Evolutionary conservation across 2,888 invertebrate genomes (phyloP).

Genomic region (Tetranychus piercei): DNA sequence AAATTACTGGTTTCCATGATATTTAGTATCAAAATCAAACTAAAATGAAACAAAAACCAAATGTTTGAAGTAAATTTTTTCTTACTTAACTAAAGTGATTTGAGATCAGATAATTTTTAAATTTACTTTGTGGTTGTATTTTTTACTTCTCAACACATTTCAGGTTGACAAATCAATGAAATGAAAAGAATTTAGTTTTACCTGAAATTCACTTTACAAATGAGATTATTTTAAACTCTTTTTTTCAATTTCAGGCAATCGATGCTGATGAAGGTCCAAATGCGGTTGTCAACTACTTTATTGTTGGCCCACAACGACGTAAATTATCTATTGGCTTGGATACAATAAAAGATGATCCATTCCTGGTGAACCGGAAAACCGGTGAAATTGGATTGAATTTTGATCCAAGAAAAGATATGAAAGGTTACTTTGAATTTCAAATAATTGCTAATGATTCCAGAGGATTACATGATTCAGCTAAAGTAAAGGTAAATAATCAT

Average conservation of each 20-base stretch:
- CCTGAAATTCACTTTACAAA: too few relatives aligned
- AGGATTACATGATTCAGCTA: slow-evolving; percentile 58
- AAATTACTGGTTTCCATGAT: background rate
- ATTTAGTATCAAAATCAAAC: too few relatives aligned
- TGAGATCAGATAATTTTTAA: background rate
- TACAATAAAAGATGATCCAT: slow-evolving; percentile 56
- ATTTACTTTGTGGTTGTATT: too few relatives aligned
- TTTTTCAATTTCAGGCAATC: slow-evolving; percentile 27
- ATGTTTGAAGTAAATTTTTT: too few relatives aligned
- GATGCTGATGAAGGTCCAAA: slow-evolving; percentile 33
- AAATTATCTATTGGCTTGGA: slow-evolving; percentile 47
- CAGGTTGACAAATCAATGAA: too few relatives aligned
- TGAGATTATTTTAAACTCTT: too few relatives aligned
- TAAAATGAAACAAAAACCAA: too few relatives aligned
- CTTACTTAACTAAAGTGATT: background rate
- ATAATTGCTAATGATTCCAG: slow-evolving; percentile 67
- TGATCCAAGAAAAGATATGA: slow-evolving; percentile 88
- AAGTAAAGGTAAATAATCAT: slow-evolving; percentile 44
- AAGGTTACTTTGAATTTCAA: slow-evolving; percentile 84
- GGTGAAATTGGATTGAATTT: slow-evolving; percentile 73
- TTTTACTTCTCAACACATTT: too few relatives aligned
- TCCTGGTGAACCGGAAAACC: slow-evolving; percentile 58
- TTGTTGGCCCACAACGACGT: slow-evolving; percentile 55
- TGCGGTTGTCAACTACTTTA: slow-evolving; percentile 32
- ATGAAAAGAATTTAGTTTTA: too few relatives aligned